Evolutionary conservation across 1,140 invertebrate species (phyloP), one percentile per base, ranked within the genome.

Genomic region (Wiebesia pumilae): DNA sequence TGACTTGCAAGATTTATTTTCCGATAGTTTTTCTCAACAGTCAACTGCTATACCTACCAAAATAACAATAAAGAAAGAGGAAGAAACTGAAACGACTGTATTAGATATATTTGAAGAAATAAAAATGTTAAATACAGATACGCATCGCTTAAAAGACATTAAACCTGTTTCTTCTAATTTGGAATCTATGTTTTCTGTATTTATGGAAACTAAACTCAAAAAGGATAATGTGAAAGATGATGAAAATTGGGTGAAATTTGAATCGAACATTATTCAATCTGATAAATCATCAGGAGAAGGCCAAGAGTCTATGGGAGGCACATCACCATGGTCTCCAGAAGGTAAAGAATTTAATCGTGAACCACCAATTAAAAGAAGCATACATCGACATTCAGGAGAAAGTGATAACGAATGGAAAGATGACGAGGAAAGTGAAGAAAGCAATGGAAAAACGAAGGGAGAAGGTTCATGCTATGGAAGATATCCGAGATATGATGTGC

Each of bases 251-350:
- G 94, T 94, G 0, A 95, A 94, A 75, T 95, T 95, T 89, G 94
- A 94, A 73, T 90, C 91, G 0, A 90, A 90, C 38, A 85, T 91
- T 14, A 92, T 93, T 47, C 89, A 90, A 73, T 89, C 90, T 16
- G 91, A 93, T 86, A 93, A 91, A 91, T 93, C 90, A 87, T 92
- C 84, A 80, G 93, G 87, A 88, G 93, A 92, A 87, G 92, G 87
- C 84, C 92, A 91, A 89, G 91, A 91, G 91, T 94, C 91, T 10
- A 92, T 94, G 89, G 95, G 95, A 69, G 95, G 94, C 73, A 94
- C 95, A 12, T 97, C 96, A 3, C 96, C 96, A 0, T 97, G 96
- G 95, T 97, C 97, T 2, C 96, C 96, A 0, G 96, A 97, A 91
- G 96, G 96, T 3, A 96, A 96, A 83, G 96, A 97, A 87, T 95